These are phyloP conservation scores for Odontamblyopus lacepedii DNA, from an alignment of 2,797 vertebrate species.

Conservation along the genomic window DNA sequence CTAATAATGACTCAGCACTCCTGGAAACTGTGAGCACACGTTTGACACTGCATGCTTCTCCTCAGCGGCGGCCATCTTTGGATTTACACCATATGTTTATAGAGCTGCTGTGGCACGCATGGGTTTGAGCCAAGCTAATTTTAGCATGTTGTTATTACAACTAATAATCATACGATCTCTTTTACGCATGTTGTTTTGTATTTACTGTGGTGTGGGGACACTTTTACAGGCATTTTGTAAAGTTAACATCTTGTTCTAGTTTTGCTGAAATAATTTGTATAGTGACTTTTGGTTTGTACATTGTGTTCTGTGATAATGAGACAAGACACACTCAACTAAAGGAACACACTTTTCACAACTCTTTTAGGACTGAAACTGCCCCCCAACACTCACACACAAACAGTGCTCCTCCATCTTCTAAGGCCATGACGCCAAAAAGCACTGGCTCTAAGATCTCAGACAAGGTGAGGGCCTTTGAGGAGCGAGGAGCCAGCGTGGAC, in stretches of 20 bases:
- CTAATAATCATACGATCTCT: conserved; percentile 38
- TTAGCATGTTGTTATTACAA: conserved; percentile 61
- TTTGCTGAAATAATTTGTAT: conserved; percentile 14
- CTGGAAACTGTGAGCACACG: conserved; percentile 56
- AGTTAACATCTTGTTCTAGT: conserved; percentile 25
- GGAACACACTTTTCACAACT: conserved; percentile 30
- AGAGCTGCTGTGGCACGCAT: conserved; percentile 65
- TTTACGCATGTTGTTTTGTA: conserved; percentile 59
- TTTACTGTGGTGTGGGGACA: conserved; percentile 39
- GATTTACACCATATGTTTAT: conserved; percentile 54
- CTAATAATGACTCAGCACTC: conserved; percentile 53
- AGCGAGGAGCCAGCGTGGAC: conserved; percentile 69
- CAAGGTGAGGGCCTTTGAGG: conserved; percentile 88
- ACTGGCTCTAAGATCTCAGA: conserved; percentile 86
- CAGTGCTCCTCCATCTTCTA: conserved; percentile 65
- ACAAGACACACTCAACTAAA: conserved; percentile 42
- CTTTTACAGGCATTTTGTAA: conserved; percentile 53
- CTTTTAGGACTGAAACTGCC: conserved; percentile 63
- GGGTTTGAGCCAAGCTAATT: conserved; percentile 53
- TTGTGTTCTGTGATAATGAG: conserved; percentile 32
- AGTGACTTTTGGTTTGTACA: conserved; percentile 15
- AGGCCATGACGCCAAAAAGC: conserved; percentile 80
- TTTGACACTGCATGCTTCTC: conserved; percentile 65
- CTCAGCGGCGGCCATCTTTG: conserved; percentile 41
- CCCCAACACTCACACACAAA: conserved; percentile 74